A percentile compares a stretch with the other conserved stretches of the same genome.
phyloP scores from a whole-genome alignment of 2,888 invertebrate genomes.

The Didymodactylos carnosus region DNA sequence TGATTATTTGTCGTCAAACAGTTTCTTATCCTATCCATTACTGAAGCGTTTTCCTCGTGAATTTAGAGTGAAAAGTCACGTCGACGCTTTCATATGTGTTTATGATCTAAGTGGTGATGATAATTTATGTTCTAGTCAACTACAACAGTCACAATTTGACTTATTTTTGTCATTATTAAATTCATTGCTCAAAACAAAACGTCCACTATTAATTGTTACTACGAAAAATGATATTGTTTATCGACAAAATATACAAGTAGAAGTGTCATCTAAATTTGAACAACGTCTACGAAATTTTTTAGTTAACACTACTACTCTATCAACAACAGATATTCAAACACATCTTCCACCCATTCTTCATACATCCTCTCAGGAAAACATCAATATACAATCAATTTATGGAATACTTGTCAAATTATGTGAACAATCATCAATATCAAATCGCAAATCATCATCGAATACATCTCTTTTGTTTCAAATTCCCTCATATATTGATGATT shows the following conservation, averaged over 20 bases:
- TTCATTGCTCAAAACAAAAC: background rate
- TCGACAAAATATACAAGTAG: background rate
- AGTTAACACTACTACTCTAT: background rate
- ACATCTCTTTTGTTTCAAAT: background rate
- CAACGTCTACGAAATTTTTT: background rate
- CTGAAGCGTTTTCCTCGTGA: too few species aligned
- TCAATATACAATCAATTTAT: background rate
- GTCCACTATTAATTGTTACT: background rate
- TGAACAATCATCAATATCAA: background rate
- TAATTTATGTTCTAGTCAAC: too few species aligned
- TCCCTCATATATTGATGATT: background rate
- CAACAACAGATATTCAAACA: too few species aligned
- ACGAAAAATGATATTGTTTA: background rate
- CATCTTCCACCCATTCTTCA: background rate
- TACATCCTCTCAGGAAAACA: background rate
- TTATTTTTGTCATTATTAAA: background rate
- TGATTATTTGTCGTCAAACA: too few species aligned
- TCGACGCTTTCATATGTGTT: background rate
- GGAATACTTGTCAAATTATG: background rate
- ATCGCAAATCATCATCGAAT: background rate
- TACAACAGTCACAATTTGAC: background rate
- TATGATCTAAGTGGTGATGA: too few species aligned
- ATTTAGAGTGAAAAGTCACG: background rate
- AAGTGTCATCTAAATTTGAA: background rate
- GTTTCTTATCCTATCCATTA: too few species aligned